phyloP scores from a whole-genome alignment of 2,888 invertebrate genomes.

The Perdita meconis region DNA sequence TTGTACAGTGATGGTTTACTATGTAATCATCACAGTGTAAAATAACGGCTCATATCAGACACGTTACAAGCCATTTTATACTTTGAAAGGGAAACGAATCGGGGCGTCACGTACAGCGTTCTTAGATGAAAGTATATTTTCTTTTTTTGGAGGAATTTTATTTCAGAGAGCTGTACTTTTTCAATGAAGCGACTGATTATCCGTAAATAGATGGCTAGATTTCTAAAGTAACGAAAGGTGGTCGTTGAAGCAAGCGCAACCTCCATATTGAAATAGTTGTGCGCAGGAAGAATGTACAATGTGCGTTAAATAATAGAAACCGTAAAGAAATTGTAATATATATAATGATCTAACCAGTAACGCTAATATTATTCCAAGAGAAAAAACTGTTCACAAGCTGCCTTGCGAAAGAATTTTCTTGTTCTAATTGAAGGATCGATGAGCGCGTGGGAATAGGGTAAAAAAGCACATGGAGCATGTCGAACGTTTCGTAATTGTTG shows the following conservation, averaged over 20 bases:
- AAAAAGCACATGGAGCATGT: slow-evolving; percentile 50
- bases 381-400: slow-evolving; percentile 74
- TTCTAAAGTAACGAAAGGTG: slow-evolving; percentile 38
- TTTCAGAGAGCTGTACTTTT: slow-evolving; percentile 19
- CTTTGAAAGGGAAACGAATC: slow-evolving; percentile 10
- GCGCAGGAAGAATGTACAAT: slow-evolving; percentile 19
- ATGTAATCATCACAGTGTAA: slow-evolving; percentile 48
- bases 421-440: slow-evolving; percentile 51
- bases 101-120: slow-evolving; percentile 32
- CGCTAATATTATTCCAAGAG: slow-evolving; percentile 61
- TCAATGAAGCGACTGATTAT: slow-evolving; percentile 50
- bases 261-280: slow-evolving; percentile 29
- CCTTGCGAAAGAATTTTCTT: slow-evolving; percentile 70
- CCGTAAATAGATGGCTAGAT: slow-evolving; percentile 49
- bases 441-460: slow-evolving; percentile 29
- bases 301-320: slow-evolving; percentile 30
- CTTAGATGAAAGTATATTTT: slow-evolving; percentile 55
- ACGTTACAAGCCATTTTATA: slow-evolving; percentile 46
- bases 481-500: slow-evolving; percentile 58
- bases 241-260: slow-evolving; percentile 12
- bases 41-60: slow-evolving; percentile 41
- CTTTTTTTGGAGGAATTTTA: slow-evolving; percentile 37
- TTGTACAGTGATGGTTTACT: slow-evolving; percentile 47
- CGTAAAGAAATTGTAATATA: slow-evolving; percentile 69
- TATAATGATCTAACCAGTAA: slow-evolving; percentile 62